Evolutionary conservation across 2,113 vertebrate species (phyloP).

Genomic region (Pica pica): DNA sequence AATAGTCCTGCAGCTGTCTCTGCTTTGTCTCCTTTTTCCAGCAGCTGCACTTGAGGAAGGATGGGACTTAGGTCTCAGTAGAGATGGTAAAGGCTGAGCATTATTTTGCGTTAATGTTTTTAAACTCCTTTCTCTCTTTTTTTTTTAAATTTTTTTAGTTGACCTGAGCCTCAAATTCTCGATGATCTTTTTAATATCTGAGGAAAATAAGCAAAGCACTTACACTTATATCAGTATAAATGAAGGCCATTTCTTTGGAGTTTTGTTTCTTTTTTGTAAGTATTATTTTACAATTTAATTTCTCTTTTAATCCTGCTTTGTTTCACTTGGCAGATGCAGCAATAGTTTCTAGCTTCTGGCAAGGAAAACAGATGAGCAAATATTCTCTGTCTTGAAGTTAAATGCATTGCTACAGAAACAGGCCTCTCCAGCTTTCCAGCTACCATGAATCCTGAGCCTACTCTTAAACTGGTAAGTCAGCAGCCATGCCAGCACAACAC

Average conservation of each 20-base stretch:
- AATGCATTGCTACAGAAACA: constrained; percentile 6
- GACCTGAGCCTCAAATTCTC: neutral
- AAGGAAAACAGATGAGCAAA: constrained; percentile 67
- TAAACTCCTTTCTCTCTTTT: fast-evolving
- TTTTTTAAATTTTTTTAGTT: neutral
- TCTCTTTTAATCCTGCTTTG: constrained; percentile 54
- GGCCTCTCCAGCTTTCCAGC: constrained; percentile 35
- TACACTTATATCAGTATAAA: neutral
- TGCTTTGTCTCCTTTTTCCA: neutral
- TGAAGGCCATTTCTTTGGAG: neutral
- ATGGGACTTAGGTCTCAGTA: neutral
- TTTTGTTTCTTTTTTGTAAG: neutral
- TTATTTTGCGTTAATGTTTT: neutral
- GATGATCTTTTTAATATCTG: neutral
- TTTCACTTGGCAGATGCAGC: constrained; percentile 61
- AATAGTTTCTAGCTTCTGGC: constrained; percentile 53
- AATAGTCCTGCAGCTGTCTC: neutral
- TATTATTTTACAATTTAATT: constrained; percentile 9
- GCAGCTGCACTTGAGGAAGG: neutral
- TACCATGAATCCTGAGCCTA: constrained; percentile 47
- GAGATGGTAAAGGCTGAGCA: neutral
- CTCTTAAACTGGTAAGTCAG: constrained; percentile 66
- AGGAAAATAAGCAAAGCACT: constrained; percentile 31
- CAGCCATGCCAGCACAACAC: constrained; percentile 36
- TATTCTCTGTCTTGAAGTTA: constrained; percentile 62